These are phyloP conservation scores for Andricus grossulariae DNA, from an alignment of 1,140 invertebrate species.

Conservation along the genomic window DNA sequence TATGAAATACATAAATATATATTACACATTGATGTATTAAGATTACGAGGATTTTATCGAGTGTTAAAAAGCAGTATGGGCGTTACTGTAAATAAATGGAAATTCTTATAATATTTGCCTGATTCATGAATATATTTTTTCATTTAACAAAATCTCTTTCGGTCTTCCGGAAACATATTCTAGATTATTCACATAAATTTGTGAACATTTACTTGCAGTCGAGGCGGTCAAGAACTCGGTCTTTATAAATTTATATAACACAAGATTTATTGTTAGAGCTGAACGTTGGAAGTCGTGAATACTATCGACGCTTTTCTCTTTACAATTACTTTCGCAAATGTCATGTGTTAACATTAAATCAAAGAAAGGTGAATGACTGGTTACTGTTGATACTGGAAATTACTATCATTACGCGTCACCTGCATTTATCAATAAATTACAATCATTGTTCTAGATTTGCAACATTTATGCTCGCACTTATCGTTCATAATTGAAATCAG, in stretches of 20 bases:
- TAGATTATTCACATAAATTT: neutral
- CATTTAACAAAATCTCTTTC: neutral
- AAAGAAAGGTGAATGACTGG: neutral
- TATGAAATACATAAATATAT: too few species aligned
- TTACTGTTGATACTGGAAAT: neutral
- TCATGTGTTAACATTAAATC: constrained; percentile 3
- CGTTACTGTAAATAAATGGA: too few species aligned
- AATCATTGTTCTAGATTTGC: too few species aligned
- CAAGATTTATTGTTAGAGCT: constrained; percentile 10
- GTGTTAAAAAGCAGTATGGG: too few species aligned
- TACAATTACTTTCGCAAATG: constrained; percentile 28
- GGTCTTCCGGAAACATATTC: neutral
- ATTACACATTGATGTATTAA: too few species aligned
- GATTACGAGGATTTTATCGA: too few species aligned
- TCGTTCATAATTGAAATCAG: too few species aligned
- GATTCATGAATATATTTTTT: neutral
- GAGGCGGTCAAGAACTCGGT: constrained; percentile 16
- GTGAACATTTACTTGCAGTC: neutral
- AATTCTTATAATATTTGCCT: too few species aligned
- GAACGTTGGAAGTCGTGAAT: constrained; percentile 13
- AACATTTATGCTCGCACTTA: too few species aligned
- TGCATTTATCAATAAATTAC: too few species aligned
- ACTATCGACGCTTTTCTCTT: constrained; percentile 22
- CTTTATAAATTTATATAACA: constrained; percentile 17
- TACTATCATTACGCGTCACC: too few species aligned